Base-by-base conservation (phyloP, 2,797 vertebrate species). In the Uromys caudimaculatus region DNA sequence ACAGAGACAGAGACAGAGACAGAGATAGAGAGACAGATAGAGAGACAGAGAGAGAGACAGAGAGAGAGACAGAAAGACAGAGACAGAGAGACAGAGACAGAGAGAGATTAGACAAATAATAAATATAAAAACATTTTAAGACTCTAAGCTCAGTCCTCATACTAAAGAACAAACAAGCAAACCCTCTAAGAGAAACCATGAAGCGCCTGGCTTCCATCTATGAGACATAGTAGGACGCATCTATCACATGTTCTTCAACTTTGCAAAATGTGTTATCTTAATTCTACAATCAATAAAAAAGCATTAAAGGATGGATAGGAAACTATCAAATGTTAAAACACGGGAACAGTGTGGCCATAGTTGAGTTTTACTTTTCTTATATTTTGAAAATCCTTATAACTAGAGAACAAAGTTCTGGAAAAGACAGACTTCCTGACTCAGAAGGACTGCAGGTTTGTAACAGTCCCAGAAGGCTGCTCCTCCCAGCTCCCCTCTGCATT, bases 321-420 rank as follows among this genome's bases (percentile, higher is more conserved):
- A 95, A 85, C 29, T 14, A 58, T 73, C n/a, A 88, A 92, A 71
- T 82, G 60, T 32, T 93, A 85, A 84, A 90, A 44, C 79, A 47
- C 24, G 23, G 73, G 50, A 96, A 67, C 21, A 67, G 13, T 73
- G 76, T 54, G 56, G 38, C 69, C 41, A 67, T n/a, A 64, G 56
- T 50, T 54, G 56, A 64, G 21, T 69, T 93, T 91, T 85, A 67
- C 64, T 83, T 91, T n/a, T 78, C 87, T 75, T 67, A n/a, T 35
- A n/a, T 73, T 89, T 77, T 81, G 79, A 89, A 85, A 91, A 52
- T 92, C 90, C 29, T 47, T 88, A 0, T 47, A n/a, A 58, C 9
- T 50, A 38, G 54, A 92, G 62, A 71, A 52, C 47, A 67, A 67
- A 64, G 32, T 38, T 44, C 38, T 44, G 83, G 16, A 76, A 81